Percentiles rank a stretch among this genome's conserved stretches.
Conservation (phyloP, 2,888 invertebrate species). For the Tetragonisca angustula region DNA sequence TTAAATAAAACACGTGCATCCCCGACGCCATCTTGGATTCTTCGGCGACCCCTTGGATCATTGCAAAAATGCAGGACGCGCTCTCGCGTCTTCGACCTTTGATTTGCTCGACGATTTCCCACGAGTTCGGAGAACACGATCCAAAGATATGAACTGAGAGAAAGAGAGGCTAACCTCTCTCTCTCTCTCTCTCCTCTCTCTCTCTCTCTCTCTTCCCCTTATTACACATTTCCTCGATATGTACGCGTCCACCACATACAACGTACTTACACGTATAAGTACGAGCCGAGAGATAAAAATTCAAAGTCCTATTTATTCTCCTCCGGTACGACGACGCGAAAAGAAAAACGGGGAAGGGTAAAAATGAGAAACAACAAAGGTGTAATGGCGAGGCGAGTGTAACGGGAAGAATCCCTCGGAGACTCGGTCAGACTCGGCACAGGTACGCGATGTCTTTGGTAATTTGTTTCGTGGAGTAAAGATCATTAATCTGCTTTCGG, state of each 20-base stretch:
- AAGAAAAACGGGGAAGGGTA: background rate
- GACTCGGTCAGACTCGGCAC: conserved; percentile 53
- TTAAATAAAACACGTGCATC: conserved; percentile 79
- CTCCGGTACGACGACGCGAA: background rate
- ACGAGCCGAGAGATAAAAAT: background rate
- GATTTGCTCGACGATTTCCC: conserved; percentile 62
- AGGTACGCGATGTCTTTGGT: conserved; percentile 70
- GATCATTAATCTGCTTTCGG: conserved; percentile 82
- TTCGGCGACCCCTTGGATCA: conserved; percentile 79
- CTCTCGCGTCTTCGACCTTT: conserved; percentile 58
- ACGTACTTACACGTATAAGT: background rate
- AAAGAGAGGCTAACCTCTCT: background rate
- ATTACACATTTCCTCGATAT: conserved; percentile 6
- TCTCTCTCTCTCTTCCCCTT: background rate
- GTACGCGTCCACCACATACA: background rate
- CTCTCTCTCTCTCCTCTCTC: background rate
- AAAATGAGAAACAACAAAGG: conserved; percentile 16
- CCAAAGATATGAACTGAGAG: conserved; percentile 21
- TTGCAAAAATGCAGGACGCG: conserved; percentile 73
- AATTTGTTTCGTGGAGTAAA: conserved; percentile 79
- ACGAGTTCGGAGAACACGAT: conserved; percentile 42
- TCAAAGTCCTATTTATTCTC: background rate
- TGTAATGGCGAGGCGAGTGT: conserved; percentile 33
- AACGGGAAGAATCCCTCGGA: conserved; percentile 60
- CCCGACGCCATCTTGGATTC: conserved; percentile 81